Conservation (phyloP, 2,888 invertebrate species). For the Rutpela maculata region DNA sequence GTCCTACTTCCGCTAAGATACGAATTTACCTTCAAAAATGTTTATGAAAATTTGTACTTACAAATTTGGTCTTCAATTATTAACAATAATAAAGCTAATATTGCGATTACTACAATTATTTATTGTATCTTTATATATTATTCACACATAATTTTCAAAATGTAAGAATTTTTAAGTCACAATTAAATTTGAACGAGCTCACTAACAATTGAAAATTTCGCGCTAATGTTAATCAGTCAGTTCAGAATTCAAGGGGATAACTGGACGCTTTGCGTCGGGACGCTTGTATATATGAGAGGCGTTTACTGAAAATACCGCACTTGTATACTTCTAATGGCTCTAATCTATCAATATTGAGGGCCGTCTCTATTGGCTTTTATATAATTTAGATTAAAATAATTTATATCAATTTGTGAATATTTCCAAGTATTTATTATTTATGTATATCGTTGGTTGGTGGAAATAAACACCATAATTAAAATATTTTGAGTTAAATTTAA, state of each 20-base stretch:
- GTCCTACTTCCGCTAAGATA: background rate
- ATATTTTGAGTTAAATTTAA: constrained; percentile 32
- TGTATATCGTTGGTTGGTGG: background rate
- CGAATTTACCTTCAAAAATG: background rate
- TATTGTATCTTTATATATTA: background rate
- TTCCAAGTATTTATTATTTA: constrained; percentile 26
- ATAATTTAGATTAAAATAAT: constrained; percentile 34
- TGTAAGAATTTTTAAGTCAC: background rate
- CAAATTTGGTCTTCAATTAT: background rate
- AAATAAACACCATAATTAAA: constrained; percentile 27
- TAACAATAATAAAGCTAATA: background rate
- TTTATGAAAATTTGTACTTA: background rate
- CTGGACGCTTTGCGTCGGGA: constrained; percentile 66
- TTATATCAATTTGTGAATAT: constrained; percentile 29
- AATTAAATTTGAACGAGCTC: background rate
- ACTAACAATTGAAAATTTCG: constrained; percentile 27
- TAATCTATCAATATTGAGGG: constrained; percentile 29
- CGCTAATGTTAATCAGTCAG: constrained; percentile 45
- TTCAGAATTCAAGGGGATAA: constrained; percentile 57
- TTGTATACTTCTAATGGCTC: constrained; percentile 34
- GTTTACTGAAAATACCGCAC: constrained; percentile 49
- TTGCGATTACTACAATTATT: background rate
- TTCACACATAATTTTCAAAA: background rate
- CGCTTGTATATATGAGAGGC: constrained; percentile 63
- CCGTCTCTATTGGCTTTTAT: constrained; percentile 32